Evolutionary conservation across 1,140 invertebrate species (phyloP), one percentile per base, ranked within the genome.

Genomic region (Olivierus martensii): DNA sequence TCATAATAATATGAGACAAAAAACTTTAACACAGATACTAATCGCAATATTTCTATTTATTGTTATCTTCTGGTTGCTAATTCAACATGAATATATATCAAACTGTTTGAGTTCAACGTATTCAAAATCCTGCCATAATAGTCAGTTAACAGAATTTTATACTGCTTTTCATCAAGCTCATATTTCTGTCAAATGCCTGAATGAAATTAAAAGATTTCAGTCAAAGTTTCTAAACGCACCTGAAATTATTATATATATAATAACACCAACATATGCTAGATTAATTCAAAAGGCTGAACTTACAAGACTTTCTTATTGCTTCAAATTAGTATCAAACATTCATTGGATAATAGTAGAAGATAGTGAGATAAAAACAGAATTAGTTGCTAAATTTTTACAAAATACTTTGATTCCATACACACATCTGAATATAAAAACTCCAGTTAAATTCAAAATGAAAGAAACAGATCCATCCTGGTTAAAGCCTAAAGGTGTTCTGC

Each of bases 281-380:
- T 77, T 83, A 34, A 85, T 87, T 44, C 94, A 98, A 72, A 96
- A 94, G 71, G 92, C 93, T 15, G 93, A 98, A 67, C 71, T 98
- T 10, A 93, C 87, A 42, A 79, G 82, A 63, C 71, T 98, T 9
- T 84, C 86, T 3, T 87, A 97, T 65, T 88, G 92, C 0, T 79
- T 99, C 52, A 77, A 83, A 61, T 77, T 88, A 53, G 78, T 95
- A 56, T 81, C 83, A 49, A 87, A 90, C 65, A 75, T 97, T 50
- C 91, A 97, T 67, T 98, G 94, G 94, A 87, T 98, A 59, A 68
- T 98, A 37, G 77, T 98, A 10, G 94, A 98, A 72, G 94, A 98
- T 70, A 73, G 86, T 0, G 69, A 75, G 3, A 69, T 67, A 12
- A 90, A 83, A 63, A 87, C 83, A 1, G 63, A 75, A 34, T 70